These are phyloP conservation scores for Lepidurus apus DNA, from an alignment of 1,140 invertebrate species.

Conservation along the genomic window DNA sequence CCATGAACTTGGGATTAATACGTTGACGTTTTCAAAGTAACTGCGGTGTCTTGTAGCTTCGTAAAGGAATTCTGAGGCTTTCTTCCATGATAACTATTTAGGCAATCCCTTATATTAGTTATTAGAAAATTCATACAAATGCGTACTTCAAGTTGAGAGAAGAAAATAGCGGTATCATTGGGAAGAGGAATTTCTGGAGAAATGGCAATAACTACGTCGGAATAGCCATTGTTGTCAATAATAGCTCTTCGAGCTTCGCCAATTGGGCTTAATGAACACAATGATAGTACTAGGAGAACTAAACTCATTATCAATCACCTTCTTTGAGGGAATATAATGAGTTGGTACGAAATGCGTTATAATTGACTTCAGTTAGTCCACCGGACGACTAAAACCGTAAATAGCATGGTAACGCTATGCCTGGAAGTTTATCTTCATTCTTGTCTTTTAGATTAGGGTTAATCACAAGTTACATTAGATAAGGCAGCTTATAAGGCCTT, in stretches of 20 bases:
- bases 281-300: no score
- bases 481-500: no score
- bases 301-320: no score
- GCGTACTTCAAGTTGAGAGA: background rate
- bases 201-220: constrained; percentile 30
- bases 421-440: no score
- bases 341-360: no score
- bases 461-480: no score
- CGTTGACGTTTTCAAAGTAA: constrained; percentile 17
- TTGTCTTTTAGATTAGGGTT: no score
- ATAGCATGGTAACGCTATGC: no score
- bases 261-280: no score
- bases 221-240: constrained; percentile 28
- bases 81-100: background rate
- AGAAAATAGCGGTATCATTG: background rate
- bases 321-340: no score
- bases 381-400: no score
- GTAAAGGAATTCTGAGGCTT: constrained; percentile 15
- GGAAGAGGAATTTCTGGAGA: constrained; percentile 27
- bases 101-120: background rate
- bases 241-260: background rate
- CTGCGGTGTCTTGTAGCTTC: background rate
- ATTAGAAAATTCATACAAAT: background rate
- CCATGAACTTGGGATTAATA: constrained; percentile 15
- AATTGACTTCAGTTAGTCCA: no score